Evolutionary conservation across 2,797 vertebrate species (phyloP), one percentile per base, ranked within the genome.

Genomic region (Spea hammondii): DNA sequence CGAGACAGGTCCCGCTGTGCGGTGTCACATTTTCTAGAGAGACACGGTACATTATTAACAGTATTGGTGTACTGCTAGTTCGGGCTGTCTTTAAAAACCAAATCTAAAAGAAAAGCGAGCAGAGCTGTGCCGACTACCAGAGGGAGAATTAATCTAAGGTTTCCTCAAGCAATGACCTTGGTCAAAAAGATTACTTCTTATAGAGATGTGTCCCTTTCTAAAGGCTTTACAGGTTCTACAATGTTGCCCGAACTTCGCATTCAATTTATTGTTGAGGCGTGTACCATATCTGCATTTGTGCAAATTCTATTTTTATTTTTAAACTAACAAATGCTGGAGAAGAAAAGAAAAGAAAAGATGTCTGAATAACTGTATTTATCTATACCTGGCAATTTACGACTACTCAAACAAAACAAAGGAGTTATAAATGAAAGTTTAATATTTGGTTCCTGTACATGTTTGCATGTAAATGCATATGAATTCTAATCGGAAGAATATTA

Each of bases 101-200:
- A 78, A 80, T 51, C 55, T 87, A 78, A 78, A 67, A 82, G 69
- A 76, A 78, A 85, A 83, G 65, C 68, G n/a, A 72, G 67, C 53
- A 17, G 7, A 72, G 55, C 45, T 77, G 48, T 77, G 55, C 71
- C 49, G 64, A 68, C 32, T 59, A 71, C 80, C 66, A 68, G 14
- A n/a, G 75, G 75, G 75, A 76, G 54, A 65, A 82, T 77, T 77
- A 64, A 77, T 82, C 59, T 57, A 74, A 74, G 65, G 49, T 65
- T 74, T 73, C 50, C 65, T 50, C 44, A 17, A 59, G 75, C 75
- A 64, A 49, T 74, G 75, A 82, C 80, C 80, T 78, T 78, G 80
- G 75, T 78, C 75, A 65, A 53, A 82, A 67, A 74, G 55, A 74
- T 78, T 74, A 70, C 59, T 71, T 75, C 65, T 74, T 82, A 67